Evolutionary conservation across 2,888 invertebrate species (phyloP), one percentile per base, ranked within the genome.

Genomic region (Sclerodermus sp.): DNA sequence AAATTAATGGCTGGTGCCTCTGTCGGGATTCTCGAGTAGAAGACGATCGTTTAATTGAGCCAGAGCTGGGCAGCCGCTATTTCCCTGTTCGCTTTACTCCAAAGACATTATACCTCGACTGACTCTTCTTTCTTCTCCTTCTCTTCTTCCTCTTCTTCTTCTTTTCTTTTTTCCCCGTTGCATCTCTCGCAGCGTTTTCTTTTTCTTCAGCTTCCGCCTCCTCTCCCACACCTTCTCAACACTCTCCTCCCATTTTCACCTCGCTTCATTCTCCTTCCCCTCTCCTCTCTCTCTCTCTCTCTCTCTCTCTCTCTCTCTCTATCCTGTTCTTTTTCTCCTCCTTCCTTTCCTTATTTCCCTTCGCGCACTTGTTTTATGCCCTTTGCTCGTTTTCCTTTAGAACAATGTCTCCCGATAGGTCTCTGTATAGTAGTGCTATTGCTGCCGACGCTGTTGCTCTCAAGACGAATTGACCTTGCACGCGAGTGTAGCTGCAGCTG

Each of bases 1-100:
- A 69, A 74, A 74, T 74, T 74, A 71, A 74, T 73, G 72, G 67
- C 65, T 62, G 62, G 61, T 64, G 64, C 66, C 63, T 63, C 61
- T 50, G 49, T 23, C 56, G 55, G 53, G 59, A 52, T 59, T 57
- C 57, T 57, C 56, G 52, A 65, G 62, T 58, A 63, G 60, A 66
- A 67, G 64, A 69, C 66, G 62, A 68, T 67, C 66, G 61, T 68
- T 69, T 69, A 69, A 70, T 68, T 69, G 67, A 65, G 62, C 63
- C 57, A 60, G 62, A 65, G 62, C 58, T 49, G 54, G 62, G 62
- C 23, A 23, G n/a, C n/a, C n/a, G n/a, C n/a, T n/a, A n/a, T n/a
- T n/a, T n/a, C n/a, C n/a, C n/a, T n/a, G n/a, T n/a, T n/a, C n/a
- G n/a, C n/a, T n/a, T n/a, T n/a, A n/a, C n/a, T n/a, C n/a, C n/a